Evolutionary conservation across 2,797 vertebrate species (phyloP).

Genomic region (Xiphophorus birchmanni): DNA sequence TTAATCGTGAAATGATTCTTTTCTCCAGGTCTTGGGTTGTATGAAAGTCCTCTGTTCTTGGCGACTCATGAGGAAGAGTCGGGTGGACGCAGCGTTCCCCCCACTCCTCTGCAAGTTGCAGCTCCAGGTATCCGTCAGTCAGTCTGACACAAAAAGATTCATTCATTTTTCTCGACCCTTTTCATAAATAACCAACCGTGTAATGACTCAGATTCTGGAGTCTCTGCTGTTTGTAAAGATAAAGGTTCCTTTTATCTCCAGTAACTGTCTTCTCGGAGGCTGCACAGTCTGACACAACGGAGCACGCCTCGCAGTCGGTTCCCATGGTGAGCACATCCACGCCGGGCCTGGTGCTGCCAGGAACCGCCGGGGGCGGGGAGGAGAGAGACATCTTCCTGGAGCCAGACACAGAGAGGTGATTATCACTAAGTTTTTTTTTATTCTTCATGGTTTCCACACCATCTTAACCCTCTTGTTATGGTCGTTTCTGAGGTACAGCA

Average conservation of each 20-base stretch:
- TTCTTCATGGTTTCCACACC: not conserved
- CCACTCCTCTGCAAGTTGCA: conserved; percentile 88
- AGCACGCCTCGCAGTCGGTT: conserved; percentile 93
- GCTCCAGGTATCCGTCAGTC: conserved; percentile 82
- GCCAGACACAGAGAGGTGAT: conserved; percentile 90
- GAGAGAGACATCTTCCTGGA: conserved; percentile 91
- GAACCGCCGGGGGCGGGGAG: conserved; percentile 81
- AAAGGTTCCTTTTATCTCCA: conserved; percentile 38
- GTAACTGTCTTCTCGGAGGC: conserved; percentile 88
- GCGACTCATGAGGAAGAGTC: conserved; percentile 91
- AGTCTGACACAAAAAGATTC: conserved; percentile 3
- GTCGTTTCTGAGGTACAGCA: no score
- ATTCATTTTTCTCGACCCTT: not conserved
- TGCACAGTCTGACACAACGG: conserved; percentile 83
- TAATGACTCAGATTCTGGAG: not conserved
- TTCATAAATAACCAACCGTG: not conserved
- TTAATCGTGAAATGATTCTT: not conserved
- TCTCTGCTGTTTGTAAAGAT: not conserved
- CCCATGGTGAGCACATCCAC: conserved; percentile 96
- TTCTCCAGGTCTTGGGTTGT: conserved; percentile 90
- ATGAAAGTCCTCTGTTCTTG: conserved; percentile 90
- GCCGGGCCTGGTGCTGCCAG: conserved; percentile 81
- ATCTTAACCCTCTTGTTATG: not conserved
- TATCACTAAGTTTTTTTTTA: not conserved
- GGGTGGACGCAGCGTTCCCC: conserved; percentile 94